A percentile compares a stretch with the other conserved stretches of the same genome.
phyloP scores from a whole-genome alignment of 2,888 invertebrate species.

The Tetragnatha montana region DNA sequence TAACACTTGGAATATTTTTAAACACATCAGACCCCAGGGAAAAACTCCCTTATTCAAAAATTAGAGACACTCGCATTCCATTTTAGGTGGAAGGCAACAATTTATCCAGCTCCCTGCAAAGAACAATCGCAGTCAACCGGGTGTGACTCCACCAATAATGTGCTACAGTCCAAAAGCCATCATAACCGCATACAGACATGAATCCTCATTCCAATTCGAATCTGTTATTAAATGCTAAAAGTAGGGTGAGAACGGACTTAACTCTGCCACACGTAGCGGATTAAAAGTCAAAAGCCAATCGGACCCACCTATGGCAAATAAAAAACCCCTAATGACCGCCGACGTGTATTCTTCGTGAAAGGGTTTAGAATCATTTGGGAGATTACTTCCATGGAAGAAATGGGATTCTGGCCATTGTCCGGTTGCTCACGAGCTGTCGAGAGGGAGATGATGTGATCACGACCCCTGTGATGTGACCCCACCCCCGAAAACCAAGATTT shows the following conservation, averaged over 20 bases:
- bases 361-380: constrained; percentile 55
- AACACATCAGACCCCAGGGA: too few species aligned
- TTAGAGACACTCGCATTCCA: too few species aligned
- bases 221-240: constrained; percentile 57
- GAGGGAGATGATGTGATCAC: constrained; percentile 57
- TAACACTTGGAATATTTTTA: too few species aligned
- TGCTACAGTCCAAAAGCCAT: not conserved
- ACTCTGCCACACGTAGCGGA: constrained; percentile 22
- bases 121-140: too few species aligned
- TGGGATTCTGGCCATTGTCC: constrained; percentile 52
- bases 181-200: constrained; percentile 17
- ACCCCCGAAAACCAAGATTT: constrained; percentile 23
- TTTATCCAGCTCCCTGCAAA: too few species aligned
- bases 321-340: constrained; percentile 40
- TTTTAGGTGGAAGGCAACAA: too few species aligned
- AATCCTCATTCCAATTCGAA: constrained; percentile 35
- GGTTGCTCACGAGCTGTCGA: constrained; percentile 50
- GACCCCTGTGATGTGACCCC: constrained; percentile 28
- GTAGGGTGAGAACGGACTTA: constrained; percentile 59
- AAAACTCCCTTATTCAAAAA: too few species aligned
- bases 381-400: constrained; percentile 20
- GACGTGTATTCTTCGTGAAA: not conserved
- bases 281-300: constrained; percentile 22
- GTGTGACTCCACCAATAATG: too few species aligned
- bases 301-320: not conserved